Base-by-base conservation (phyloP, 1,140 invertebrate species). In the Drosophila equinoxialis region DNA sequence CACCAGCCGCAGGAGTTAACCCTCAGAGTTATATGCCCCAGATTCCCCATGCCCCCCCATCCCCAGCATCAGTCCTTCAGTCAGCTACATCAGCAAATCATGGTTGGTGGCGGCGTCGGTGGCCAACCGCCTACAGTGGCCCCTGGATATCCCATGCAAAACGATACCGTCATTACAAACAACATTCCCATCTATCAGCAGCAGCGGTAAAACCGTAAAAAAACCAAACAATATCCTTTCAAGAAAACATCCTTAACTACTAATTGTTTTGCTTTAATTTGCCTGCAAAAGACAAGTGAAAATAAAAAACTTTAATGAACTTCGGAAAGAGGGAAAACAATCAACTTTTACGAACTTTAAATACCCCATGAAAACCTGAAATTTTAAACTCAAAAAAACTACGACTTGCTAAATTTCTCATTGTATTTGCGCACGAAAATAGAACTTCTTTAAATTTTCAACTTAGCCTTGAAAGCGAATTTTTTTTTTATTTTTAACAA, bases 171-270 rank as follows among this genome's bases (percentile, higher is more conserved):
- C 58, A 91, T 51, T n/a, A 51, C 89, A 59, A 84, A 90, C 68
- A 92, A 92, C 85, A 92, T 92, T 92, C 91, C 91, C 76, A 87
- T 92, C 64, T 92, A 92, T 68, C 90, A 92, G 61, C 91, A 92
- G 74, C 91, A 92, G 72, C 91, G 91, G 85, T 92, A 92, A 92
- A 67, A 77, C 65, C 62, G 64, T 79, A 77, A 87, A 87, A 62
- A 62, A 62, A 59, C n/a, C 6, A 39, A 61, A 61, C 33, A 37
- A 37, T 17, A 61, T 41, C 45, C 45, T 48, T 48, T 2, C 6
- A 51, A 48, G 45, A 51, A 30, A 51, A 51, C 8, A 51, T 51
- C 45, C 17, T 51, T 51, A 51, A 51, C 8, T 23, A 51, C 17
- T 51, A 51, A 14, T 23, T 48, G 7, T 17, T 10, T 51, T 51